phyloP scores from a whole-genome alignment of 2,888 invertebrate species.

The Cosmia trapezina region DNA sequence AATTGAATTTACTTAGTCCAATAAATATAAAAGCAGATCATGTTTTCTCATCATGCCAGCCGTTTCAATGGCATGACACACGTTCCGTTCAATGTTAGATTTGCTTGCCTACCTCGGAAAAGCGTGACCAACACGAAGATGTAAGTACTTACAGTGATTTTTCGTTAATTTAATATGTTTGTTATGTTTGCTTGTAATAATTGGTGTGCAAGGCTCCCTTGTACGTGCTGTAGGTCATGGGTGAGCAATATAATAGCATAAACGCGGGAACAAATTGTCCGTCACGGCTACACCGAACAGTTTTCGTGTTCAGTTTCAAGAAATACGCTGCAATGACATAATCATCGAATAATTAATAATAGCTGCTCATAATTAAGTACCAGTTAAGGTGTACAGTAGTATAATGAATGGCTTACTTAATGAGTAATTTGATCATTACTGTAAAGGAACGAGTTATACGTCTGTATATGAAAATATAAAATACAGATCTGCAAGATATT shows the following conservation, averaged over 20 bases:
- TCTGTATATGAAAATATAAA: slow-evolving; percentile 40
- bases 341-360: slow-evolving; percentile 73
- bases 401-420: slow-evolving; percentile 49
- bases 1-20: neutral
- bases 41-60: slow-evolving; percentile 16
- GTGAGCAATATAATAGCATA: slow-evolving; percentile 73
- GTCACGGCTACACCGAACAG: slow-evolving; percentile 68
- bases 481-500: slow-evolving; percentile 10
- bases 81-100: slow-evolving; percentile 2
- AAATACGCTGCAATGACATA: slow-evolving; percentile 72
- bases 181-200: slow-evolving; percentile 70
- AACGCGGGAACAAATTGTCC: slow-evolving; percentile 79
- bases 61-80: slow-evolving; percentile 51
- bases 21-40: neutral
- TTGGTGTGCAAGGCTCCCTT: slow-evolving; percentile 74
- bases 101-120: slow-evolving; percentile 31
- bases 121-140: slow-evolving; percentile 50
- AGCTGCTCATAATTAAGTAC: slow-evolving; percentile 62
- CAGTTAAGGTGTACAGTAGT: slow-evolving; percentile 40
- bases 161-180: slow-evolving; percentile 69
- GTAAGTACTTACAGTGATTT: slow-evolving; percentile 43
- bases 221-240: slow-evolving; percentile 78
- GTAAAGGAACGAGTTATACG: slow-evolving; percentile 54
- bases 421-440: slow-evolving; percentile 44
- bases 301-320: slow-evolving; percentile 62